Percentiles rank a stretch among this genome's conserved stretches.
Evolutionary conservation across 2,888 invertebrate species (phyloP).

Genomic region (Deladenus siricidicola): DNA sequence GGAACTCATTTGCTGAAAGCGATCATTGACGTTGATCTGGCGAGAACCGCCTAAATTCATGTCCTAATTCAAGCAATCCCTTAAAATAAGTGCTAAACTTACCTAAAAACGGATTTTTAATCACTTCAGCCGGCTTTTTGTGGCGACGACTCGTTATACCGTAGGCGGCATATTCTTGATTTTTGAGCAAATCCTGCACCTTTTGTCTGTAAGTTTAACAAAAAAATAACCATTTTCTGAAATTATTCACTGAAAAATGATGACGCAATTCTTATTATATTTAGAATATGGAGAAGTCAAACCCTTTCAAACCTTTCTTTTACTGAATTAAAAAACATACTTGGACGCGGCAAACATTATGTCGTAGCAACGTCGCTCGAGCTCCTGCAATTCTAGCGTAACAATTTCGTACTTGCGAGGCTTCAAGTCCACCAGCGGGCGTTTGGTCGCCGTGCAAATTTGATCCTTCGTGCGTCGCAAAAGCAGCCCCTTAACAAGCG

Average conservation of each 20-base stretch:
- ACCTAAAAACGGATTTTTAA: conserved; percentile 38
- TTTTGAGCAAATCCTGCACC: conserved; percentile 52
- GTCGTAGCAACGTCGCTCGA: conserved; percentile 52
- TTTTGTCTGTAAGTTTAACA: conserved; percentile 42
- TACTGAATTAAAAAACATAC: conserved; percentile 16
- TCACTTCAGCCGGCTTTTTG: conserved; percentile 2
- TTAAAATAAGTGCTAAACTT: too few relatives aligned
- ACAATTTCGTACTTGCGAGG: conserved; percentile 45
- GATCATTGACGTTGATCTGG: conserved; percentile 19
- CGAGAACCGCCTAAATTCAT: conserved; percentile 25
- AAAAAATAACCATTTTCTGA: background rate
- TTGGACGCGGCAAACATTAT: conserved; percentile 43
- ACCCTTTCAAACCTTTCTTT: background rate
- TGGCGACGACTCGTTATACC: conserved; percentile 12
- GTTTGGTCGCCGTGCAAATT: conserved; percentile 52
- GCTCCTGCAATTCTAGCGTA: conserved; percentile 46
- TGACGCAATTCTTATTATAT: too few relatives aligned
- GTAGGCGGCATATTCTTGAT: conserved; percentile 40
- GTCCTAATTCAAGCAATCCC: too few relatives aligned
- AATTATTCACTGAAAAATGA: too few relatives aligned
- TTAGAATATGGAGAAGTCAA: background rate
- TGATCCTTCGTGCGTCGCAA: conserved; percentile 79
- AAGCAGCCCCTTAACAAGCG: conserved; percentile 74
- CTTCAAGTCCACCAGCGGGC: conserved; percentile 51
- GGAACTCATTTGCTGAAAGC: conserved; percentile 29